phyloP scores from a whole-genome alignment of 37 sponge, comb jelly and placozoan species.

The Halisarca cf. caerulea region DNA sequence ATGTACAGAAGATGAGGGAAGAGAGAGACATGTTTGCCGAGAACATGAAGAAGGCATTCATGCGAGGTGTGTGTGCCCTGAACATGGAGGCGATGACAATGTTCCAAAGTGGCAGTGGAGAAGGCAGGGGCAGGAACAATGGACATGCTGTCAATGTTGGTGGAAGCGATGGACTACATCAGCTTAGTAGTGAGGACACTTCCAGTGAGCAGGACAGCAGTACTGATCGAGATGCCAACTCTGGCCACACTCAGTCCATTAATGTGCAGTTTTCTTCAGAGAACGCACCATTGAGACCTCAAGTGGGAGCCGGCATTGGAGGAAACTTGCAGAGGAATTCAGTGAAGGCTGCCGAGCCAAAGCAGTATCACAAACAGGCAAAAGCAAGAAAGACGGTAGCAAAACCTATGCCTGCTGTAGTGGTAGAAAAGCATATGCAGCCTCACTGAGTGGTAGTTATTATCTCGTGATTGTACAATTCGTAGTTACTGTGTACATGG shows the following conservation, averaged over 20 bases:
- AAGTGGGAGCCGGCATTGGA: too few species aligned
- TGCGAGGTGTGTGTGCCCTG: constrained; percentile 99
- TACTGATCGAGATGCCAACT: too few species aligned
- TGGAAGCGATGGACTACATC: too few species aligned
- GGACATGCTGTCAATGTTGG: background rate
- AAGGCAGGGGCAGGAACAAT: background rate
- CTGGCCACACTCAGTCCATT: too few species aligned
- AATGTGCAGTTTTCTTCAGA: too few species aligned
- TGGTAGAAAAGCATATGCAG: constrained; percentile 1
- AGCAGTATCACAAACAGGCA: too few species aligned
- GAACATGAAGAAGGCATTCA: constrained; percentile 98
- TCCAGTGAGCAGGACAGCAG: too few species aligned
- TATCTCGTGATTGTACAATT: background rate
- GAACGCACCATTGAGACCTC: too few species aligned
- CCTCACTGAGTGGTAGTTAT: background rate
- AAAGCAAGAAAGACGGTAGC: background rate
- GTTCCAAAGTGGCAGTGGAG: constrained; percentile 60
- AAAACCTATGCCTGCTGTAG: background rate
- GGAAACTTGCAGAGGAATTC: too few species aligned
- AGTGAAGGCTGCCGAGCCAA: too few species aligned
- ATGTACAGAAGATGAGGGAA: constrained; percentile 52
- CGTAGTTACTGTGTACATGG: background rate
- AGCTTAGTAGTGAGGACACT: too few species aligned
- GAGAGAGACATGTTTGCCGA: constrained; percentile 86
- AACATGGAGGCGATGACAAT: constrained; percentile 98